Conservation (phyloP, 1,140 invertebrate genomes). For the Phenacoccus solenopsis region DNA sequence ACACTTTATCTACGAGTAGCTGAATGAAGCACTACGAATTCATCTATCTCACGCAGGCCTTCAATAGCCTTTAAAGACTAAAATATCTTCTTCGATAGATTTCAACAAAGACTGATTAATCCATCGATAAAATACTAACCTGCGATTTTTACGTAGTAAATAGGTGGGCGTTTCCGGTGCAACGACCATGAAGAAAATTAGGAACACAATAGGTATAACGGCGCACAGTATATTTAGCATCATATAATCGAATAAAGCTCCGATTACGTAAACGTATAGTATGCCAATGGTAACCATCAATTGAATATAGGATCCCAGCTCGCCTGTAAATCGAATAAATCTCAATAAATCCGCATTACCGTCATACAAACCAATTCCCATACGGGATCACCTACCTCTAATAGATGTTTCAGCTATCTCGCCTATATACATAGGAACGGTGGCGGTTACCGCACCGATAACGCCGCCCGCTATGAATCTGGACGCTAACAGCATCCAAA, state of each 20-base stretch:
- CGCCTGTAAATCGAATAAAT: constrained; percentile 27
- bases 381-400: constrained; percentile 42
- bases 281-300: constrained; percentile 71
- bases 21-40: no score
- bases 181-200: constrained; percentile 39
- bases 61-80: no score
- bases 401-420: constrained; percentile 30
- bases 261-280: constrained; percentile 57
- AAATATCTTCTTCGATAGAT: no score
- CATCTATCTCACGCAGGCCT: no score
- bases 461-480: constrained; percentile 54
- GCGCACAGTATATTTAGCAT: constrained; percentile 26
- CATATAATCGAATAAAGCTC: constrained; percentile 34
- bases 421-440: constrained; percentile 32
- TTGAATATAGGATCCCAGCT: constrained; percentile 63
- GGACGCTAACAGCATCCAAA: constrained; percentile 50
- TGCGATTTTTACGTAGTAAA: constrained; percentile 28
- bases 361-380: neutral
- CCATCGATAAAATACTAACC: neutral
- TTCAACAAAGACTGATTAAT: neutral
- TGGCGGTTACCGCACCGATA: constrained; percentile 28
- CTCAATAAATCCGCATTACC: neutral
- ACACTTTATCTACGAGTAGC: no score
- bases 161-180: constrained; percentile 38
- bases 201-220: constrained; percentile 34